Base-by-base conservation (phyloP, 1,140 invertebrate species). In the Cherax destructor region DNA sequence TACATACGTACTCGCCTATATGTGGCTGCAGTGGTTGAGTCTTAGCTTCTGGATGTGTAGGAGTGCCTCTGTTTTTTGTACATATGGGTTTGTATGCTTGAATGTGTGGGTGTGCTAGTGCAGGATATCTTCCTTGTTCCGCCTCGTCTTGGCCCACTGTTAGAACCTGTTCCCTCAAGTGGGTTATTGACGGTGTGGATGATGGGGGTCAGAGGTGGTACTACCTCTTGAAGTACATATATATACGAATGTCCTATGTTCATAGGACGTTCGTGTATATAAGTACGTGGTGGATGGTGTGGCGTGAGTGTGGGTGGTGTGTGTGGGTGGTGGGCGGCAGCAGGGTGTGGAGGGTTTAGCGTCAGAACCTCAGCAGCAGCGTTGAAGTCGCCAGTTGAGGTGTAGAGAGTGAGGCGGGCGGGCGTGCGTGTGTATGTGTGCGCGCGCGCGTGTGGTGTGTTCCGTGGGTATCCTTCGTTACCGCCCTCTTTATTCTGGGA, bases 341-440 rank as follows among this genome's bases (percentile, higher is more conserved):
- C 30, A 41, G 30, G 21, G 69, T 74, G 21, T 74, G 79, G 52
- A 47, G 79, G n/a, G 50, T 47, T 49, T 18, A 47, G 49, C 79
- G 79, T 80, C 79, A 80, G 50, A 80, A 50, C 79, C 50, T 80
- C 50, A 59, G n/a, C 50, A 0, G 79, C 56, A 9, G 79, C 79
- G 79, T 80, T 80, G 79, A 80, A 80, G 79, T 80, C 79, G 56
- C 79, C 79, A 80, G 79, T 80, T 80, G 79, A 80, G 79, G 79
- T 52, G n/a, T 52, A 80, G 79, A 80, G 79, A 56, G 79, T 80
- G 79, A 41, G 49, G 50, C 50, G 79, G 79, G 21, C 24, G 79
- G 79, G 49, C 24, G 79, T 24, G 79, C 50, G 79, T 18, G 50
- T 56, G 79, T 59, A 24, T 59, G 56, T n/a, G 50, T 56, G 52